Conservation (phyloP, 2,113 vertebrate species). For the Poeciliopsis retropinna region DNA sequence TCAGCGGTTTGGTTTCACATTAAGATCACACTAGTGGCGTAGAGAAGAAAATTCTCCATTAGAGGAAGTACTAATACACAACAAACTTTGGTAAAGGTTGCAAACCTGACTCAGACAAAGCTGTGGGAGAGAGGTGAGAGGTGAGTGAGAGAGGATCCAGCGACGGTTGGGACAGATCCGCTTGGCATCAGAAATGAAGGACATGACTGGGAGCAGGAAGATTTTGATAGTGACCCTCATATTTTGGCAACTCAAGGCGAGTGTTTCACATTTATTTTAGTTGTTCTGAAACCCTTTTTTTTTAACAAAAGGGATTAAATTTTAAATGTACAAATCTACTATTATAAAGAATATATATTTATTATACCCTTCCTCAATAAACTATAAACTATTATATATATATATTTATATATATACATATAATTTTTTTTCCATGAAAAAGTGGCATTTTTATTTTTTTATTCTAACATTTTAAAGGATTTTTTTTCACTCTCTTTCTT, state of each 20-base stretch:
- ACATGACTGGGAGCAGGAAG: not conserved
- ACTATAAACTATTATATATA: too few relatives aligned
- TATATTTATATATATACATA: too few relatives aligned
- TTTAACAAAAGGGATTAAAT: fast-evolving
- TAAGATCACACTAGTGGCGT: not conserved
- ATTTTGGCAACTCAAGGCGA: constrained; percentile 43
- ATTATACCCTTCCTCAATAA: not conserved
- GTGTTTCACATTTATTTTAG: not conserved
- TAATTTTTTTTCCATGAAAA: too few relatives aligned
- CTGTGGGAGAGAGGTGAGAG: too few relatives aligned
- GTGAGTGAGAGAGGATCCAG: not conserved
- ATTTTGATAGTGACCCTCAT: constrained; percentile 1
- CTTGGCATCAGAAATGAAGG: not conserved
- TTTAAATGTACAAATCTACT: not conserved
- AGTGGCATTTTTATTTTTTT: too few relatives aligned
- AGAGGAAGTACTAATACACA: not conserved
- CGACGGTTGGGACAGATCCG: not conserved
- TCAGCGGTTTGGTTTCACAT: not conserved
- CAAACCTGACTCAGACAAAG: not conserved
- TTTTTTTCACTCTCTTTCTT: too few relatives aligned
- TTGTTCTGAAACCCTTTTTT: too few relatives aligned
- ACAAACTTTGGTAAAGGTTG: not conserved
- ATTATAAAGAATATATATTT: not conserved
- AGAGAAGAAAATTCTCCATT: not conserved
- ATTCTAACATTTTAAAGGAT: too few relatives aligned